Base-by-base conservation (phyloP, 2,113 vertebrate species). In the Numida meleagris region DNA sequence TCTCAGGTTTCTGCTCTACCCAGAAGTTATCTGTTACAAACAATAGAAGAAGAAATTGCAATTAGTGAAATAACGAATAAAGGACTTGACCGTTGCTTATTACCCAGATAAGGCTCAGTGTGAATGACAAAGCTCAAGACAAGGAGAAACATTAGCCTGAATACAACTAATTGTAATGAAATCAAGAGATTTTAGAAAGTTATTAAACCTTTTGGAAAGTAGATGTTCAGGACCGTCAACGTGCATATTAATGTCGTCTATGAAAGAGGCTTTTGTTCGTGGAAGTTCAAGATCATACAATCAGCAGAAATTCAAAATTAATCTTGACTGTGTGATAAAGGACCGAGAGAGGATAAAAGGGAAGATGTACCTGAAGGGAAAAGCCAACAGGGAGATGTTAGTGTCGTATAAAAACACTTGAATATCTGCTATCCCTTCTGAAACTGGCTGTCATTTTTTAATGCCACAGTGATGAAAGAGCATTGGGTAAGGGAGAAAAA, bases 151-250 rank as follows among this genome's bases (percentile, higher is more conserved):
- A 87, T 55, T 81, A 62, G 38, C 31, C 73, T 96, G 90, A 94
- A 73, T 95, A 13, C 61, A 24, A 74, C 55, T 94, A 92, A 92
- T 92, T 96, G 93, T 91, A 92, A 70, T 84, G 92, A 97, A 96
- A 96, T 95, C 93, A 96, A 78, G 88, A 94, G 88, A 78, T 85
- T 95, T 95, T 72, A 94, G 92, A 93, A 95, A 96, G 95, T 92
- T 81, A 96, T 93, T 83, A 85, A 95, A 90, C 81, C 84, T 94
- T 95, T 93, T 77, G 92, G 79, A 55, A 63, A 94, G 51, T 91
- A 55, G 86, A 87, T 75, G 88, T 89, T 96, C 75, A 43, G 34
- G 81, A 77, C 70, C 89, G 88, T 77, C 72, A 75, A 8, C 1
- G 75, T 63, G 95, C 95, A 95, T 96, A 94, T 94, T 96, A 94